Conservation (phyloP, 2,888 invertebrate genomes). For the Spodoptera exigua region DNA sequence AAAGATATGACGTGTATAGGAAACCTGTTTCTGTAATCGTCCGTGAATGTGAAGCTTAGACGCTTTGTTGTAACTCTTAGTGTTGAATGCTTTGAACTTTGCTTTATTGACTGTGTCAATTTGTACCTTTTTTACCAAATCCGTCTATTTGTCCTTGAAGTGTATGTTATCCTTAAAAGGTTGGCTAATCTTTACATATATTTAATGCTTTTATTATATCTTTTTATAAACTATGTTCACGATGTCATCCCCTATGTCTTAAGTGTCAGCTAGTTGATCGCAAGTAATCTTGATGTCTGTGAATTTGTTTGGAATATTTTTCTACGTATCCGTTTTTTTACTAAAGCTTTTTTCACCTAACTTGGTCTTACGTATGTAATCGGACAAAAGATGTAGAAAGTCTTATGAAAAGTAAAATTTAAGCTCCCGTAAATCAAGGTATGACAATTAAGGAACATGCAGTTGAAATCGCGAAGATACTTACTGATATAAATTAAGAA, state of each 20-base stretch:
- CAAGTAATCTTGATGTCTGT: too few species aligned
- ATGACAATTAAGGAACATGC: too few species aligned
- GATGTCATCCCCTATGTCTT: too few species aligned
- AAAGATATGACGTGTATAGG: slow-evolving; percentile 22
- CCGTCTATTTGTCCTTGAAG: slow-evolving; percentile 11
- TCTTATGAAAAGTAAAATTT: too few species aligned
- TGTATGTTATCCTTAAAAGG: slow-evolving; percentile 3
- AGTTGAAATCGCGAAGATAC: too few species aligned
- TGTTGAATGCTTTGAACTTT: slow-evolving; percentile 19
- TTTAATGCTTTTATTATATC: background rate
- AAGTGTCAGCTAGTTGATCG: too few species aligned
- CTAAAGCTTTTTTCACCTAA: background rate
- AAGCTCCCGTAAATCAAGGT: too few species aligned
- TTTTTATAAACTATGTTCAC: too few species aligned
- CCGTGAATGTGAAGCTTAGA: background rate
- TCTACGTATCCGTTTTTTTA: background rate
- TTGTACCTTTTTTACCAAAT: slow-evolving; percentile 5
- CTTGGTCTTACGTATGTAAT: background rate
- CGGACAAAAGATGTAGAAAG: too few species aligned
- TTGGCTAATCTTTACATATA: background rate
- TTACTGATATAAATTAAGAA: too few species aligned
- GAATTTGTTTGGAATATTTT: too few species aligned
- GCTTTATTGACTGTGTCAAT: slow-evolving; percentile 21
- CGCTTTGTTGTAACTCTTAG: slow-evolving; percentile 4
- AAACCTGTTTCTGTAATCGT: slow-evolving; percentile 25